Percentiles rank a stretch among this genome's conserved stretches.
These are phyloP conservation scores for Xenopus borealis DNA, from an alignment of 2,113 vertebrate species.

Conservation along the genomic window DNA sequence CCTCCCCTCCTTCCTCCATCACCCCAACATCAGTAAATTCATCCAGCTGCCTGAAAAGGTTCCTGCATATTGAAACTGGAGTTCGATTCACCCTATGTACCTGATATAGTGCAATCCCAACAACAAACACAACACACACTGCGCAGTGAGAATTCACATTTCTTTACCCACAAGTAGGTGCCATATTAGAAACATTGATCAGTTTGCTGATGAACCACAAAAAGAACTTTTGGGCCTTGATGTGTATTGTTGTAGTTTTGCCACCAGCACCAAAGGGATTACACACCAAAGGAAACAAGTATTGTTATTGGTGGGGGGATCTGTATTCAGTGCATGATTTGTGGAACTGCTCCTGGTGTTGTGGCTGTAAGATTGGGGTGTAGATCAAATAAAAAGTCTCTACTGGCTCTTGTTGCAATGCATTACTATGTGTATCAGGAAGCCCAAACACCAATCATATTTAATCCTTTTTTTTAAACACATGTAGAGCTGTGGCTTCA, in stretches of 20 bases:
- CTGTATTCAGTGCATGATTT: background rate
- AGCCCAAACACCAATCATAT: slow-evolving; percentile 4
- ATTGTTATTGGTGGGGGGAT: background rate
- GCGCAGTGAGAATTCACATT: slow-evolving; percentile 12
- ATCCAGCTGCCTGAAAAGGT: no score
- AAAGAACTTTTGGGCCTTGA: background rate
- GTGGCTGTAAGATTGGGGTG: background rate
- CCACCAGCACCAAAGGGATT: slow-evolving; percentile 27
- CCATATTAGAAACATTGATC: slow-evolving; percentile 10
- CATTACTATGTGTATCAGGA: slow-evolving; percentile 32
- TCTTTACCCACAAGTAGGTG: slow-evolving; percentile 16
- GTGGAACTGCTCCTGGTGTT: background rate
- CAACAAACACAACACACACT: slow-evolving; percentile 21
- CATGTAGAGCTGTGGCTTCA: slow-evolving; percentile 28
- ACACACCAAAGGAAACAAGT: background rate
- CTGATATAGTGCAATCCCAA: slow-evolving; percentile 21
- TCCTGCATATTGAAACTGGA: no score
- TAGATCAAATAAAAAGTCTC: slow-evolving; percentile 12
- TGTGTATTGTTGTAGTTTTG: background rate
- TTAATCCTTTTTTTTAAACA: slow-evolving; percentile 9
- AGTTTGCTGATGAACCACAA: slow-evolving; percentile 5
- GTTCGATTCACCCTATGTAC: no score
- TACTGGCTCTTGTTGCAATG: slow-evolving; percentile 33
- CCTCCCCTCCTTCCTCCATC: no score
- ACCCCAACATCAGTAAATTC: no score